Evolutionary conservation across 1,140 invertebrate genomes (phyloP), one percentile per base, ranked within the genome.

Genomic region (Pseudachorutes palmiensis): DNA sequence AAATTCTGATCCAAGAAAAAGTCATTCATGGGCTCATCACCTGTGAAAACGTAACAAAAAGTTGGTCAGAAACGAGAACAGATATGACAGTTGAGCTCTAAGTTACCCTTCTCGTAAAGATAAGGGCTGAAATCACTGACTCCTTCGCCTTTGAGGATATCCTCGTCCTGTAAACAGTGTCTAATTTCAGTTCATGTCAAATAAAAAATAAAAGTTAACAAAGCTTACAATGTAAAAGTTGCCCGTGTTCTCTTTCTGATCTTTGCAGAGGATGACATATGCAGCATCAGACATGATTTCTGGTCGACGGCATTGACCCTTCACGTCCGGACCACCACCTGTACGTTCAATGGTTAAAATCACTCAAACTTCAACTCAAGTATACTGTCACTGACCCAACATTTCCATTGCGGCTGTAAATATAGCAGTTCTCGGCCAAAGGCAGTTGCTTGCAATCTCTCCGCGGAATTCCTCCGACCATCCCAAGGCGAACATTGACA

Each of bases 401-500:
- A 99, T 97, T 76, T 96, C 90, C 80, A 97, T 94, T 1, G 97
- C 97, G 30, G 96, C 94, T 0, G 96, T 99, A 66, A 88, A 85
- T 76, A 99, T 97, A 9, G 89, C 94, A 90, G 75, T 36, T 79
- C 80, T 69, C 1, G 96, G 96, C 97, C 97, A 99, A 0, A 99
- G 80, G 2, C 95, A 92, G 81, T 99, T 99, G 0, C 98, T 94
- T 48, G 88, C 94, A 72, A 99, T 89, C 65, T 87, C 83, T 9
- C 82, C 78, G 74, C 84, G 87, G 70, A 97, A 90, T 81, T 99
- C 97, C 71, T 90, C 91, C 48, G 92, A 82, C 93, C 98, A 97
- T 45, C 97, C 95, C 16, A 99, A 80, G 1, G 92, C 93, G 80
- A 94, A 98, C 92, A 99, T 93, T 0, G 93, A 97, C 97, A 99